Conservation (phyloP, 2,888 invertebrate species). For the Drosophila birchii region DNA sequence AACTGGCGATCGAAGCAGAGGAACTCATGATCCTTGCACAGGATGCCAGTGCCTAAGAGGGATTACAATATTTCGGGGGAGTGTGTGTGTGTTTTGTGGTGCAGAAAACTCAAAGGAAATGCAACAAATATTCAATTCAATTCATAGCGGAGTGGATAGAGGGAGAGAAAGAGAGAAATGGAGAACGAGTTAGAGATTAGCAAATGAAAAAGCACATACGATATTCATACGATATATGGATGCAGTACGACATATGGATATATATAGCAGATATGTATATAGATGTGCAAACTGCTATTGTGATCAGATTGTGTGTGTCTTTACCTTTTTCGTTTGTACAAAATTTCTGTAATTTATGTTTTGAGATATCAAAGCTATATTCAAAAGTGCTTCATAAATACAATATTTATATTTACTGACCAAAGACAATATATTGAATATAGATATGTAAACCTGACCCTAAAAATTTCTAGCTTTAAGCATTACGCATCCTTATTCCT, state of each 20-base stretch:
- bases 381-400: slow-evolving; percentile 1
- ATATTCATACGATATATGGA: slow-evolving; percentile 12
- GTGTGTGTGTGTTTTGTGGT: slow-evolving; percentile 1
- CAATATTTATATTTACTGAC: slow-evolving; percentile 1
- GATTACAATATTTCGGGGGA: too few species aligned
- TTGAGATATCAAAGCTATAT: background rate
- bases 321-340: background rate
- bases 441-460: background rate
- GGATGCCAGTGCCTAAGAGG: slow-evolving; percentile 72
- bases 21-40: slow-evolving; percentile 89
- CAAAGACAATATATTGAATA: background rate
- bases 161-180: slow-evolving; percentile 23
- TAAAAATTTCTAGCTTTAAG: background rate
- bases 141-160: slow-evolving; percentile 24
- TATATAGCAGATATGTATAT: too few species aligned
- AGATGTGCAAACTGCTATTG: background rate
- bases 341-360: background rate
- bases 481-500: background rate
- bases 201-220: slow-evolving; percentile 40
- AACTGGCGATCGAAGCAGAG: slow-evolving; percentile 89
- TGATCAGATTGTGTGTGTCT: background rate
- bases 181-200: slow-evolving; percentile 36
- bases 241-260: slow-evolving; percentile 13
- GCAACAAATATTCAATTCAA: background rate
- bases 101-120: slow-evolving; percentile 14